phyloP scores from a whole-genome alignment of 2,113 vertebrate species.

The Chionomys nivalis region DNA sequence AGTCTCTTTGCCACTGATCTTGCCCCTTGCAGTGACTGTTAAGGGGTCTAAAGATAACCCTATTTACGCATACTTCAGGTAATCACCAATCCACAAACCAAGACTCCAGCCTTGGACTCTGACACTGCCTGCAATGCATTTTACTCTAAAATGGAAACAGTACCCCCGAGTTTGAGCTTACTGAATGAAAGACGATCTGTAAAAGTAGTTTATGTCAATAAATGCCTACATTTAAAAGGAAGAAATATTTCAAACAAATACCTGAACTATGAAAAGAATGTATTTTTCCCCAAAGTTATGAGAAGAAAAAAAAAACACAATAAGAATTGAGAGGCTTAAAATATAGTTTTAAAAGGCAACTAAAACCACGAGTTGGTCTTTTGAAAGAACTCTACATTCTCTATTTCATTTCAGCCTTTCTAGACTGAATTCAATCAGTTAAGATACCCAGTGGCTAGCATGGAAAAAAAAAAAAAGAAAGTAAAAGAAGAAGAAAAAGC shows the following conservation, averaged over 20 bases:
- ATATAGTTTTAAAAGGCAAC: not conserved
- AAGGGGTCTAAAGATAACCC: too few relatives aligned
- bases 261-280: not conserved
- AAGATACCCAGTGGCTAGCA: not conserved
- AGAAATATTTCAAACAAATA: not conserved
- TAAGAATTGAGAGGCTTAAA: not conserved
- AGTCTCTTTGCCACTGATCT: too few relatives aligned
- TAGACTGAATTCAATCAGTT: not conserved
- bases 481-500: not conserved
- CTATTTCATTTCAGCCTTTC: not conserved
- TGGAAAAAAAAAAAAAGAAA: not conserved
- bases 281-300: not conserved
- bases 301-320: not conserved
- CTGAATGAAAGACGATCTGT: not conserved
- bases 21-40: too few relatives aligned
- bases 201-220: not conserved
- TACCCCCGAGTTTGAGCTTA: not conserved
- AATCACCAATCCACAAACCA: not conserved
- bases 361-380: not conserved
- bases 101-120: too few relatives aligned
- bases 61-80: not conserved
- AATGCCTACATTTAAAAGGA: not conserved
- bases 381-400: not conserved
- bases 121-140: rapidly evolving
- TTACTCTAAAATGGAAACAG: not conserved